These are phyloP conservation scores for Sanderia malayensis DNA, from an alignment of 30 jellyfish, hydroid and myxozoan genomes.

Conservation along the genomic window DNA sequence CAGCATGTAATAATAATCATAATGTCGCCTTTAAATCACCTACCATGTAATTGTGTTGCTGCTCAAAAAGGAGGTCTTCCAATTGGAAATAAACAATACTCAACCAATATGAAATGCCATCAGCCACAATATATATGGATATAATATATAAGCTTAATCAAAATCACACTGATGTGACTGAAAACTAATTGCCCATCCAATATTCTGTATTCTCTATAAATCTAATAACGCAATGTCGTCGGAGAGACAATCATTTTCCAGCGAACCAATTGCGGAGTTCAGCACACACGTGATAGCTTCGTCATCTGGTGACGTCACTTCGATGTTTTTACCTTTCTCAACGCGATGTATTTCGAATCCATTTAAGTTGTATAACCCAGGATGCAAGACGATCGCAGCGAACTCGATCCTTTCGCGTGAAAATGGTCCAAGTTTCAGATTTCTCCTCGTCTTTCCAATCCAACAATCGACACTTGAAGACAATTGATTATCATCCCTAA, in stretches of 20 bases:
- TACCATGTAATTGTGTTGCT: too few species aligned
- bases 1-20: too few species aligned
- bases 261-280: not conserved
- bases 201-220: too few species aligned
- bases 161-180: too few species aligned
- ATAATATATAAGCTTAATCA: too few species aligned
- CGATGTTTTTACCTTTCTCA: slow-evolving; percentile 8
- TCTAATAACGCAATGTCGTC: too few species aligned
- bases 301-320: slow-evolving; percentile 14
- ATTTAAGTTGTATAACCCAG: slow-evolving; percentile 47
- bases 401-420: slow-evolving; percentile 9
- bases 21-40: too few species aligned
- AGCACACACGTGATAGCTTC: slow-evolving; percentile 28
- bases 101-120: too few species aligned
- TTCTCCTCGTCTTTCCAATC: slow-evolving; percentile 41
- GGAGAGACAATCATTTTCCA: not conserved
- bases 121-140: too few species aligned
- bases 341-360: slow-evolving; percentile 6
- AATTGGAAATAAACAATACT: too few species aligned
- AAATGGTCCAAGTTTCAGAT: slow-evolving; percentile 32
- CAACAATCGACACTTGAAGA: slow-evolving; percentile 16
- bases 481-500: not conserved
- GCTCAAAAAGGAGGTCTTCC: too few species aligned
- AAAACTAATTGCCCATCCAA: too few species aligned
- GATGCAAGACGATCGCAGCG: slow-evolving; percentile 32